These are phyloP conservation scores for Nothobranchius kuhntae DNA, from an alignment of 2,113 vertebrate species.

Conservation along the genomic window DNA sequence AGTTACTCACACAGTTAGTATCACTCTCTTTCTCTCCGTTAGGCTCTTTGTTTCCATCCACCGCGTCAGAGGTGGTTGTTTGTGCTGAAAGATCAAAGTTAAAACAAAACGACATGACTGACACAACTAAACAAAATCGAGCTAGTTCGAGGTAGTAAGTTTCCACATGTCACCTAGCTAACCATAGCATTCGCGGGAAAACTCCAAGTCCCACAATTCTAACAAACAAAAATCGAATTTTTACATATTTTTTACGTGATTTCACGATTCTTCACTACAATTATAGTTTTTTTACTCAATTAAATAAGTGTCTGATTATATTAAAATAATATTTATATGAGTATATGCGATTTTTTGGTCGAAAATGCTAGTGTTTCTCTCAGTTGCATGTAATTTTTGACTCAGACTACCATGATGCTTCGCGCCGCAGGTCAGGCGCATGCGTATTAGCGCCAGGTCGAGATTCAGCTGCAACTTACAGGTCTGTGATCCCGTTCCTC, in stretches of 20 bases:
- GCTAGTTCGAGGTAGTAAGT: neutral
- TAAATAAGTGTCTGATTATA: neutral
- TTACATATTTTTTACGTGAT: neutral
- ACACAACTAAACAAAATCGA: neutral
- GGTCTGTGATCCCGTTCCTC: conserved; percentile 10
- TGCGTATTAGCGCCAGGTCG: conserved; percentile 36
- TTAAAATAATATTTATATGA: too few species aligned
- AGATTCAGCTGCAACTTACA: conserved; percentile 38
- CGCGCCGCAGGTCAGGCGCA: conserved; percentile 18
- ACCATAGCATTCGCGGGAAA: neutral
- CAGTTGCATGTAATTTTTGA: conserved; percentile 16
- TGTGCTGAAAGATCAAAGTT: conserved; percentile 73
- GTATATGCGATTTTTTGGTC: too few species aligned
- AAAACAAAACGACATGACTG: conserved; percentile 80
- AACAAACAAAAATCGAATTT: fast-evolving
- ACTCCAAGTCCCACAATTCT: conserved; percentile 67
- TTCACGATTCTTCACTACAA: too few species aligned
- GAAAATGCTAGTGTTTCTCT: neutral
- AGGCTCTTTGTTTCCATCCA: conserved; percentile 8
- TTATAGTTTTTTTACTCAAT: neutral
- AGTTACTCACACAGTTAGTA: conserved; percentile 61
- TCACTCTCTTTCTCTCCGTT: conserved; percentile 15
- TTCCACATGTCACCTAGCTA: conserved; percentile 32
- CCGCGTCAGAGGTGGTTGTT: neutral
- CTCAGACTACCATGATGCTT: conserved; percentile 51